phyloP scores from a whole-genome alignment of 2,888 invertebrate genomes.

The Tenthredo livida region DNA sequence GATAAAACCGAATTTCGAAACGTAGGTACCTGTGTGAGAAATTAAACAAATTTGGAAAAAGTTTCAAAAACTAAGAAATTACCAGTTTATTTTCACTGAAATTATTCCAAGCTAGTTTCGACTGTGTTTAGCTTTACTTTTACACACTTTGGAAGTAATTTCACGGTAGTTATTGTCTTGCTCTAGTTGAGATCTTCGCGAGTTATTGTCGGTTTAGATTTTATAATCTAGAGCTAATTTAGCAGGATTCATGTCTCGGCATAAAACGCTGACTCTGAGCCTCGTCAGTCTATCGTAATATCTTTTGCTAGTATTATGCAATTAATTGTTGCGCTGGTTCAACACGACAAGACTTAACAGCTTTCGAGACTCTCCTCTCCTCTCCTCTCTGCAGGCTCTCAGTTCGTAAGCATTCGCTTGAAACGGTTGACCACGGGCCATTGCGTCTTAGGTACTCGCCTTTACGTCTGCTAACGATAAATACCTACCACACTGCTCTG shows the following conservation, averaged over 20 bases:
- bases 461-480: not conserved
- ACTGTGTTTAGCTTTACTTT: conserved; percentile 24
- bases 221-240: conserved; percentile 46
- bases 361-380: conserved; percentile 34
- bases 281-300: conserved; percentile 44
- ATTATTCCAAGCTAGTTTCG: conserved; percentile 32
- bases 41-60: not conserved
- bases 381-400: not conserved
- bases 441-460: conserved; percentile 55
- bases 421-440: conserved; percentile 61
- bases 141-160: conserved; percentile 41
- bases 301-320: conserved; percentile 42
- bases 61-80: not conserved
- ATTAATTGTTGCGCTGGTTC: conserved; percentile 51
- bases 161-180: conserved; percentile 47
- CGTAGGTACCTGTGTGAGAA: not conserved
- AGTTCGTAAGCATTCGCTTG: conserved; percentile 12
- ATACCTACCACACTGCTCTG: not conserved
- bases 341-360: not conserved
- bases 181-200: conserved; percentile 46
- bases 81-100: conserved; percentile 12
- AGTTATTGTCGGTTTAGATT: conserved; percentile 30
- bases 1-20: not conserved
- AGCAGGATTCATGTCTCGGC: conserved; percentile 40
- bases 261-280: conserved; percentile 10